These are phyloP conservation scores for Cephus nigrinus DNA, from an alignment of 2,888 invertebrate genomes.

Conservation along the genomic window DNA sequence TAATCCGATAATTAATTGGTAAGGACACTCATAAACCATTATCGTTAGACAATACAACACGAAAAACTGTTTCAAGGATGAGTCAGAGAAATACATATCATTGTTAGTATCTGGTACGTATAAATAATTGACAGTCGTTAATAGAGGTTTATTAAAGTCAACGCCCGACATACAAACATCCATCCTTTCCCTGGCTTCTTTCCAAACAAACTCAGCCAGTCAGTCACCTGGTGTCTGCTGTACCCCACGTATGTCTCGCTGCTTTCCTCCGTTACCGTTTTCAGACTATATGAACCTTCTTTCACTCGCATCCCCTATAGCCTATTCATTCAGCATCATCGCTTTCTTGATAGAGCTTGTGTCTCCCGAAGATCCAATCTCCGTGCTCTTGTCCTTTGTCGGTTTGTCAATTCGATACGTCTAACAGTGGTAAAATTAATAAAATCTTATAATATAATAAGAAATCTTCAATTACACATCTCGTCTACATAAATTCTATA, in stretches of 20 bases:
- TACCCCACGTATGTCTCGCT: background rate
- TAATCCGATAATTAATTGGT: background rate
- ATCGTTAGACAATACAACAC: background rate
- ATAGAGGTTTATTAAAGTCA: constrained; percentile 26
- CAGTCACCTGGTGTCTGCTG: background rate
- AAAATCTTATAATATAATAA: background rate
- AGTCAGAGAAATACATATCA: background rate
- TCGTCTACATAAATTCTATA: background rate
- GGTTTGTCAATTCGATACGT: background rate
- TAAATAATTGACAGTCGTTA: constrained; percentile 2
- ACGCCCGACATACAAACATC: constrained; percentile 24
- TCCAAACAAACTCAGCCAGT: constrained; percentile 10
- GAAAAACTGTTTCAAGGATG: background rate
- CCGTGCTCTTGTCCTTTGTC: background rate
- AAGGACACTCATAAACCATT: background rate
- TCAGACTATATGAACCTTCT: constrained; percentile 11
- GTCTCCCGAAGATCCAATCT: background rate
- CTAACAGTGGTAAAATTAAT: background rate
- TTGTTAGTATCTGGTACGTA: background rate
- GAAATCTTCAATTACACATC: background rate
- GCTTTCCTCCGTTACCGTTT: constrained; percentile 6
- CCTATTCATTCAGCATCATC: constrained; percentile 22
- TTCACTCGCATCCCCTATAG: constrained; percentile 19
- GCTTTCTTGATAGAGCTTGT: background rate
- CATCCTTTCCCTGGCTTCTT: constrained; percentile 26